phyloP scores from a whole-genome alignment of 2,113 vertebrate genomes.

The Chunga burmeisteri region DNA sequence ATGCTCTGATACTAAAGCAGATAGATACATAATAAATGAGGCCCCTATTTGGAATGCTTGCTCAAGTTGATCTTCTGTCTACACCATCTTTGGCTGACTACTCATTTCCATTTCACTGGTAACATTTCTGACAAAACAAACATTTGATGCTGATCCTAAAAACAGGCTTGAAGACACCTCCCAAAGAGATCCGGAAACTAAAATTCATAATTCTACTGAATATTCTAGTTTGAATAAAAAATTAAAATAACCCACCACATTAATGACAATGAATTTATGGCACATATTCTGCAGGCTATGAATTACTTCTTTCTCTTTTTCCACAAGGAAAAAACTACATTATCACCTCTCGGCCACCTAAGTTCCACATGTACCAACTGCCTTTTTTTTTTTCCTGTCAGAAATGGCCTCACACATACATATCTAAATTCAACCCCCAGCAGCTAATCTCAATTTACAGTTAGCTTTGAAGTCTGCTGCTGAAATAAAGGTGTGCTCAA shows the following conservation, averaged over 20 bases:
- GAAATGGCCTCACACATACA: not conserved
- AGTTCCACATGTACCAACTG: not conserved
- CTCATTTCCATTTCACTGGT: not conserved
- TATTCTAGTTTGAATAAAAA: not conserved
- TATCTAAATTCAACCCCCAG: not conserved
- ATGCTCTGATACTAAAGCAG: not conserved
- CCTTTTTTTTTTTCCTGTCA: not conserved
- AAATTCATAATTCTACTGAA: not conserved
- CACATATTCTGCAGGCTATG: not conserved
- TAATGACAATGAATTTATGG: not conserved
- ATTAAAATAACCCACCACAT: not conserved
- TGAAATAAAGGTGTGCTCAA: not conserved
- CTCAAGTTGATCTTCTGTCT: not conserved
- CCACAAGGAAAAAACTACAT: not conserved
- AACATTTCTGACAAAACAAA: not conserved
- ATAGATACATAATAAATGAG: not conserved
- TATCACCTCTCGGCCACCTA: not conserved
- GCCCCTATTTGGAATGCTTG: not conserved
- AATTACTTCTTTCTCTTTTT: not conserved
- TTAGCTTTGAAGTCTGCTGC: not conserved
- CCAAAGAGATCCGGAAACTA: not conserved
- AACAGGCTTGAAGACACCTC: not conserved
- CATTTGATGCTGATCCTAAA: not conserved
- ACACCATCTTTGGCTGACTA: not conserved
- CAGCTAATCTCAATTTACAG: not conserved